Evolutionary conservation across 2,888 invertebrate species (phyloP).

Genomic region (Pristionchus entomophagus): DNA sequence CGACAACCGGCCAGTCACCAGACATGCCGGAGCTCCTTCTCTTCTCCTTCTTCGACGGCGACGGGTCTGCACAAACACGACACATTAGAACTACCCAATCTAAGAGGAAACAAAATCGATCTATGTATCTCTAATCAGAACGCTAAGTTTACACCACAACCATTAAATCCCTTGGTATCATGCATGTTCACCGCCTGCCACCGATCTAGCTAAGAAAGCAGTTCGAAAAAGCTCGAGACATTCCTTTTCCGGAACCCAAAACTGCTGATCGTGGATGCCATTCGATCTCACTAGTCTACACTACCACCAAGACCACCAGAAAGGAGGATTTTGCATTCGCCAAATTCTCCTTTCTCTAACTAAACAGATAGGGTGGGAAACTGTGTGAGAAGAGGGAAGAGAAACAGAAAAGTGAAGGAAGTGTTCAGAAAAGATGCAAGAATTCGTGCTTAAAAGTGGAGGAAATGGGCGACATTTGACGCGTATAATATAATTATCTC

Average conservation of each 20-base stretch:
- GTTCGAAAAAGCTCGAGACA: neutral
- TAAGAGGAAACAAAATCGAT: neutral
- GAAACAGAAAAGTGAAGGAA: neutral
- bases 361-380: neutral
- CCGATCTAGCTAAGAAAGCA: constrained; percentile 6
- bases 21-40: no score
- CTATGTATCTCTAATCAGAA: neutral
- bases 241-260: neutral
- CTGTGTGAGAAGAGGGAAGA: no score
- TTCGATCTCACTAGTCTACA: neutral
- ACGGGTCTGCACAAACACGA: constrained; percentile 19
- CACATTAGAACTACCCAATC: neutral
- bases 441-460: neutral
- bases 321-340: constrained; percentile 33
- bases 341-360: constrained; percentile 26
- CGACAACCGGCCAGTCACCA: neutral
- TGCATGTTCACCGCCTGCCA: neutral
- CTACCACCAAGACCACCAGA: neutral
- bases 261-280: neutral
- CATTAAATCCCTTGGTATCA: neutral
- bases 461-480: neutral
- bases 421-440: neutral
- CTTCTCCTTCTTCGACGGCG: neutral
- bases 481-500: constrained; percentile 2
- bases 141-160: neutral